Evolutionary conservation across 2,797 vertebrate species (phyloP), one percentile per base, ranked within the genome.

Genomic region (Telmatherina bonti): DNA sequence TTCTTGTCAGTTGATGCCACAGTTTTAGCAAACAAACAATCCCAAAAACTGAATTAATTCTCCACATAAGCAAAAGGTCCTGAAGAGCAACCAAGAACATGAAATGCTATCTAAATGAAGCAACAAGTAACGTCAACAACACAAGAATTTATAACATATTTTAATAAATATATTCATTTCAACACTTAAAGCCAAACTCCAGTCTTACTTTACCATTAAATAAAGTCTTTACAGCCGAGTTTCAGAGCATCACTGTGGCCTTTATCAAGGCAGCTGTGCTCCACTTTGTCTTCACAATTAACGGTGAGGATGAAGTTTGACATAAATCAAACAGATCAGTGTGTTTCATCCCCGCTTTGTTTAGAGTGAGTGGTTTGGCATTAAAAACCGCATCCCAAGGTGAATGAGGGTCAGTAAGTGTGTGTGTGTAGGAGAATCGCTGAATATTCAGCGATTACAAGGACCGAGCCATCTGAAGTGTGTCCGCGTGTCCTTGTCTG

Each of bases 381-480:
- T 69, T 54, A 73, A 67, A 45, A 51, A 18, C 22, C 7, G 26
- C 38, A 52, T 53, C 61, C 55, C 62, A 62, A 49, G 70, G 65
- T 58, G 62, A 79, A 36, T 27, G 20, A 61, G 62, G 62, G 59
- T 81, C 72, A 53, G 15, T 15, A 22, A 41, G 45, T 31, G 64
- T 60, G 31, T 60, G 53, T 61, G n/a, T n/a, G n/a, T n/a, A 20
- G 2, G 60, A 49, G 71, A 61, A 36, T 70, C 63, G 62, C 12
- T 82, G 73, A 77, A 82, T 78, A 86, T 79, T 77, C 76, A 82
- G 47, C 57, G 41, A 63, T 45, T 56, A 45, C 36, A 59, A 53
- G 75, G 71, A 72, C 56, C 11, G 1, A 72, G 61, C 47, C 64
- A 18, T 65, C 31, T 68, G 68, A 72, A 13, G 31, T 38, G 61